These are phyloP conservation scores for Pachyuromys duprasi DNA, from an alignment of 2,797 vertebrate species.

Conservation along the genomic window DNA sequence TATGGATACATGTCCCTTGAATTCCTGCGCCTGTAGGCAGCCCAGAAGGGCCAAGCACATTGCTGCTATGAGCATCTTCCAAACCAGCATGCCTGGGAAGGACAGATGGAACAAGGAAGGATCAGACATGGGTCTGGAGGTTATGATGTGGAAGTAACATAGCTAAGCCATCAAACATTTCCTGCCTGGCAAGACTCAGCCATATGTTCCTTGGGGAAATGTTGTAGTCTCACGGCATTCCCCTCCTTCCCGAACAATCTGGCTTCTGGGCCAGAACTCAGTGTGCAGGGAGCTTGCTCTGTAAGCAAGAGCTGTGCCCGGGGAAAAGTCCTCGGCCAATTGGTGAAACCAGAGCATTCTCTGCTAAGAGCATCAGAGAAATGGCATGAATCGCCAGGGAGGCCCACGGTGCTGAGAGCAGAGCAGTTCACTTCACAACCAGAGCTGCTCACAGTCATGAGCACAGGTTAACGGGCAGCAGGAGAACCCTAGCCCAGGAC, in stretches of 20 bases:
- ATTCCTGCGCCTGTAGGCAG: slow-evolving; percentile 72
- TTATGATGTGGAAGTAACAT: rapidly evolving
- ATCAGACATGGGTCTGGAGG: not conserved
- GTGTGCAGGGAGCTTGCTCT: not conserved
- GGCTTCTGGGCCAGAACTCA: not conserved
- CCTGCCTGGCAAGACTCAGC: slow-evolving; percentile 48
- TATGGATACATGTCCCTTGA: slow-evolving; percentile 92
- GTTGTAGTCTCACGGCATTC: not conserved
- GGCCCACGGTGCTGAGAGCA: rapidly evolving
- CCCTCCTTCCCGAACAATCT: not conserved
- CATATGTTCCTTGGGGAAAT: not conserved
- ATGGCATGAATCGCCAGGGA: not conserved
- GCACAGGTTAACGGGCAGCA: not conserved
- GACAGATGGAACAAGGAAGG: too few species aligned
- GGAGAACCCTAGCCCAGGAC: too few species aligned
- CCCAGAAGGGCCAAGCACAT: slow-evolving; percentile 78
- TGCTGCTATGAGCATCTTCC: slow-evolving; percentile 79
- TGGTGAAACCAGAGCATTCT: not conserved
- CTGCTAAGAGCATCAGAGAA: not conserved
- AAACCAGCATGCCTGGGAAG: not conserved
- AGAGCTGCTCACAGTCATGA: rapidly evolving
- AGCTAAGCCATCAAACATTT: not conserved
- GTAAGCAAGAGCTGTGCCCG: not conserved
- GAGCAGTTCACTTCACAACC: rapidly evolving
- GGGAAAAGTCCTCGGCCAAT: not conserved